phyloP scores from a whole-genome alignment of 37 sponge, comb jelly and placozoan genomes.

The Beroe forskalii region DNA sequence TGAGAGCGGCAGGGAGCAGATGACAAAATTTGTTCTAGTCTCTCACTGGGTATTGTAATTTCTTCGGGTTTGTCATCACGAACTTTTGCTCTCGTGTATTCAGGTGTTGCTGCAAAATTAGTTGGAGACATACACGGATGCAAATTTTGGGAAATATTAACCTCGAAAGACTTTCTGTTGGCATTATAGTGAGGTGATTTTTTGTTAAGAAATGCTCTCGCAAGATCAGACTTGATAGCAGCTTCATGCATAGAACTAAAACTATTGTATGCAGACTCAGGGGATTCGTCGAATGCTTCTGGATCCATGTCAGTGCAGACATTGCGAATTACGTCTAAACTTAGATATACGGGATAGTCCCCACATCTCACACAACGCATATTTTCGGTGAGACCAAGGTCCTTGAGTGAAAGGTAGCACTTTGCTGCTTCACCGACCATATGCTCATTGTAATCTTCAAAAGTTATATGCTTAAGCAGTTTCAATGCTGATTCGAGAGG shows the following conservation, averaged over 20 bases:
- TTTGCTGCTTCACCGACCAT: background rate
- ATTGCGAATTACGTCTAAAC: background rate
- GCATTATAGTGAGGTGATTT: background rate
- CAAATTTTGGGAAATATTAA: background rate
- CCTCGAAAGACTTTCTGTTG: background rate
- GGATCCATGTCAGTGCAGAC: slow-evolving; percentile 5
- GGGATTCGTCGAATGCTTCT: background rate
- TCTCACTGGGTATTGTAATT: background rate
- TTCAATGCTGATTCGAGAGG: too few species aligned
- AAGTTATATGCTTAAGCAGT: background rate
- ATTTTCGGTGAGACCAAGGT: background rate
- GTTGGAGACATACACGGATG: background rate
- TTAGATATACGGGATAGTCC: background rate
- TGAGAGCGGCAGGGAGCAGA: background rate
- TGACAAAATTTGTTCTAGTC: background rate
- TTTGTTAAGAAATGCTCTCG: background rate
- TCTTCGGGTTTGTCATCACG: background rate
- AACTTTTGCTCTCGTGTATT: background rate
- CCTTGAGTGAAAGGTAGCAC: background rate
- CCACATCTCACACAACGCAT: background rate
- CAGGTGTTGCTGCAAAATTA: background rate
- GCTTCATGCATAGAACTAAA: background rate
- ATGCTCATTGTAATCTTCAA: background rate
- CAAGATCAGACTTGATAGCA: background rate
- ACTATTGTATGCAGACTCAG: background rate